Evolutionary conservation across 2,888 invertebrate genomes (phyloP), one percentile per base, ranked within the genome.

Genomic region (Dusona sp.): DNA sequence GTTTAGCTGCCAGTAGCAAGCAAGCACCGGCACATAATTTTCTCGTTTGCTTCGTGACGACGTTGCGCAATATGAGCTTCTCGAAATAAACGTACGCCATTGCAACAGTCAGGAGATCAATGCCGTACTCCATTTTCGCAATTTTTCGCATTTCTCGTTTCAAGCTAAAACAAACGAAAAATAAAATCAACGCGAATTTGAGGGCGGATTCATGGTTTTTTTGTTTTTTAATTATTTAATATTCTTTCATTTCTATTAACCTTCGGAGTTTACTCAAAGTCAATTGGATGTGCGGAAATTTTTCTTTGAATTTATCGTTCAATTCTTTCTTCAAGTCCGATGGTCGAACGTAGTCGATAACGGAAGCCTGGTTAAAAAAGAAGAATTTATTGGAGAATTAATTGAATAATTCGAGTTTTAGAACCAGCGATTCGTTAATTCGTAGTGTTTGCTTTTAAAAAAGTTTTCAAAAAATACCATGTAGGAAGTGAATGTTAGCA

Each of bases 71-170:
- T 90, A 99, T 98, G 79, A 99, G 95, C 94, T 99, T 99, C 94
- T 99, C 99, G 94, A 99, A 99, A 95, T 98, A 99, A n/a, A 99
- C 99, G 93, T 98, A 99, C 0, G 99, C 98, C 94, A 99, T 98
- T 25, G 99, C 99, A 25, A 99, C 98, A 0, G 98, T 98, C 86
- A 99, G 95, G 85, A 99, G 95, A 95, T 99, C 99, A 83, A 97
- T 95, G 84, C 97, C 97, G 90, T 96, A 96, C 94, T 98, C 98
- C 91, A 97, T 95, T 94, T 97, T 98, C 2, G 98, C 98, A 84
- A 98, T 98, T 94, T 98, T 98, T 36, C 98, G 96, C 98, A 99
- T 98, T 95, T 99, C 99, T 89, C 98, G 96, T 94, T 99, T 99
- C 88, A 99, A 96, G 94, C 99, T 94, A n/a, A 13, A 8, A 78